Base-by-base conservation (phyloP, 1,140 invertebrate species). In the Sminthurinus signatus region DNA sequence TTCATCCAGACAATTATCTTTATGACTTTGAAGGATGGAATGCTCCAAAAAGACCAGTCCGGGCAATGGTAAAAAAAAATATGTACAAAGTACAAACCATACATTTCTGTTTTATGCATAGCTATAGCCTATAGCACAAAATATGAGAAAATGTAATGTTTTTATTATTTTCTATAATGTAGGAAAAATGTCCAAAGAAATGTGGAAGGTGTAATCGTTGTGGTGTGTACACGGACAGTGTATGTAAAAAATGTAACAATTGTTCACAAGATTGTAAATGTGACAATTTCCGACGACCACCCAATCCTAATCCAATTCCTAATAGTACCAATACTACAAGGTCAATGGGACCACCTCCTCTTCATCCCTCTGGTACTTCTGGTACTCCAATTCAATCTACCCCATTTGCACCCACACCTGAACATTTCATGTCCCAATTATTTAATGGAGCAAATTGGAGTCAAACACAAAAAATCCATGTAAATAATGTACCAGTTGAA, bases 161-260 rank as follows among this genome's bases (percentile, higher is more conserved):
- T n/a, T n/a, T n/a, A n/a, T n/a, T n/a, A n/a, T n/a, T n/a, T n/a
- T n/a, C n/a, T n/a, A n/a, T n/a, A n/a, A n/a, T n/a, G n/a, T n/a
- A n/a, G n/a, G n/a, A 28, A 52, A 27, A 52, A 31, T 52, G 50
- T 28, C 15, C 50, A 15, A 52, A 52, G 50, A 52, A 52, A 52
- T 52, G 50, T 31, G 50, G 50, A 25, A 23, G 50, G 8, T 52
- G 50, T 31, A 28, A 27, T 23, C 4, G 50, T 8, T 52, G 50
- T 21, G 50, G 50, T 8, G 28, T 52, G 10, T 52, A 52, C 27
- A n/a, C 14, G 4, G 50, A 52, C 23, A 31, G 19, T 52, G 19
- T 52, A 4, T 52, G 50, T 31, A 25, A 52, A 29, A 52, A 52
- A 31, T 52, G 50, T 29, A 52, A 15, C 27, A 4, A 12, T 2